Base-by-base conservation (phyloP, 1,140 invertebrate genomes). In the Ips typographus region DNA sequence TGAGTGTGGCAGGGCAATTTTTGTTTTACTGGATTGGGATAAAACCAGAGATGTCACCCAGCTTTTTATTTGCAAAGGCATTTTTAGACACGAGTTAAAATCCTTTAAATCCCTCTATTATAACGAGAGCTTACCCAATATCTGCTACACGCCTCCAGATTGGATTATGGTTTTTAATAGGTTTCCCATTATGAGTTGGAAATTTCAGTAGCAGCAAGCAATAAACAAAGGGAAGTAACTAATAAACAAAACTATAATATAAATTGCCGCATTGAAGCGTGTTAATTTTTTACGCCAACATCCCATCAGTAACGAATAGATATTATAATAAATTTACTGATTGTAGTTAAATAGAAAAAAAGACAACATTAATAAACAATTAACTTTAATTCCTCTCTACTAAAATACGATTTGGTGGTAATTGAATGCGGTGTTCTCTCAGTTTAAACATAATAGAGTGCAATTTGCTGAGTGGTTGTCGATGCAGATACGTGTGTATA, bases 81-180 rank as follows among this genome's bases (percentile, higher is more conserved):
- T 49, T 49, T 49, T 49, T 49, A 49, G 44, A 49, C 22, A 49
- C 7, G 44, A 49, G 44, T 49, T 49, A 49, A 6, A 49, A 49
- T 49, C 44, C 22, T 49, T 22, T 22, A 49, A 49, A 49, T 49
- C 44, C 44, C 44, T 22, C 22, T 49, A 49, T 49, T 49, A 49
- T 49, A 49, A 49, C 44, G 44, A 22, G 22, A 22, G 6, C 22
- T 49, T 49, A 49, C 44, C 22, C 44, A 49, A 49, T 49, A 49
- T 49, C 22, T 49, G 6, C 44, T 22, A 49, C 6, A 22, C 44
- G 44, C 44, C 7, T 22, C 44, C 44, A 49, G 44, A 49, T 49
- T 49, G 44, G 44, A 49, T 49, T 49, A 49, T 49, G 44, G 44
- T 8, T 49, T 49, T 49, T 49, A 22, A 49, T 49, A 22, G 44